phyloP scores from a whole-genome alignment of 2,797 vertebrate species.

The Erethizon dorsatum region DNA sequence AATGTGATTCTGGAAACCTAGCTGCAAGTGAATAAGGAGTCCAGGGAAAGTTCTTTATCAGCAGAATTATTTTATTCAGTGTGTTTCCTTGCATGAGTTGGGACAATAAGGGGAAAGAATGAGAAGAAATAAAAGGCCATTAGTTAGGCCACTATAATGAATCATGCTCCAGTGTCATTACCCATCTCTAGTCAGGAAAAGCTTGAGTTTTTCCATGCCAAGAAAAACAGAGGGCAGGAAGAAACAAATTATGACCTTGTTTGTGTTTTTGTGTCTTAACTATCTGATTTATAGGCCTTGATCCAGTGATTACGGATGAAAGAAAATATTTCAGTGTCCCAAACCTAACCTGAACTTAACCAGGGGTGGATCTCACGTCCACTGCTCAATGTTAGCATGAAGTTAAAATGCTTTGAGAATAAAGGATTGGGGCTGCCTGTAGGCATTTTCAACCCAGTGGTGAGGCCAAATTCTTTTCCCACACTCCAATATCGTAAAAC shows the following conservation, averaged over 20 bases:
- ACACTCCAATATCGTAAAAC: constrained; percentile 41
- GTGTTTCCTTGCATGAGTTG: constrained; percentile 71
- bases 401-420: constrained; percentile 72
- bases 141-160: constrained; percentile 74
- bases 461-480: constrained; percentile 75
- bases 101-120: constrained; percentile 80
- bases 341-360: constrained; percentile 80
- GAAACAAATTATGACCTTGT: constrained; percentile 82
- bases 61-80: constrained; percentile 71
- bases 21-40: constrained; percentile 65
- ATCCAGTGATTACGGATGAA: constrained; percentile 88
- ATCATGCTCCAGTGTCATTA: constrained; percentile 75
- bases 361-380: constrained; percentile 72
- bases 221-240: constrained; percentile 89
- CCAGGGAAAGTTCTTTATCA: constrained; percentile 74
- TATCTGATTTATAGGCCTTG: constrained; percentile 85
- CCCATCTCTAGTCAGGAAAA: constrained; percentile 85
- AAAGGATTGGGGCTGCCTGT: constrained; percentile 54
- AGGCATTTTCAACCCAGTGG: constrained; percentile 50
- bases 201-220: constrained; percentile 83
- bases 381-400: constrained; percentile 61
- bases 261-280: constrained; percentile 83
- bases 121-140: constrained; percentile 82
- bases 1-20: constrained; percentile 60
- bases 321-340: constrained; percentile 88